Base-by-base conservation (phyloP, 2,797 vertebrate species). In the Holocentrus rufus region DNA sequence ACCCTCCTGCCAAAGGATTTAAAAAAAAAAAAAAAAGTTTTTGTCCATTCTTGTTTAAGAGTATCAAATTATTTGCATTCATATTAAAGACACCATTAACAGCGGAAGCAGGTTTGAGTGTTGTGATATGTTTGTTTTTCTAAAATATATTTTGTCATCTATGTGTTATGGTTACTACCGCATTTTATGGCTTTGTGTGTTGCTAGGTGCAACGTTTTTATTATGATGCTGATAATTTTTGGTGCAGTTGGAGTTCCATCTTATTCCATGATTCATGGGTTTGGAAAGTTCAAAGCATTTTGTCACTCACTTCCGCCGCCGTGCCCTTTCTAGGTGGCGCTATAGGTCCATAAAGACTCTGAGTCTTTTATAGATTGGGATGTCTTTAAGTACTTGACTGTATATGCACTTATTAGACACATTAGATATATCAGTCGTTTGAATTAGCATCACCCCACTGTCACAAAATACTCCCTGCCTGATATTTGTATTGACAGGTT, bases 21-120 rank as follows among this genome's bases (percentile, higher is more conserved):
- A 58, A 68, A 25, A 73, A 63, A 56, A 31, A 36, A 13, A 30
- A 11, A 66, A 20, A n/a, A n/a, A n/a, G n/a, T n/a, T n/a, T 75
- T 67, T 69, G 68, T 58, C n/a, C 25, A 56, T 57, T 13, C 62
- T 53, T 77, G 27, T 61, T 79, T 58, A 36, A 20, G 44, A 72
- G 42, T 10, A 47, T n/a, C 23, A 66, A 7, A 65, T 27, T n/a
- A 39, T 23, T 72, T 79, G 36, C 52, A 46, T 84, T 81, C 64
- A 72, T 73, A 80, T 85, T 86, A 81, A 86, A 90, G 55, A 80
- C 65, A 77, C 18, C 2, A 30, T 64, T 74, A 62, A 13, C 52
- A 77, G 46, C 5, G 54, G 7, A 54, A 80, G 47, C 36, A 56
- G 42, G 36, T 63, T 46, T 15, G 11, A 5, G 54, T 56, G 54